Evolutionary conservation across 2,797 vertebrate genomes (phyloP).

Genomic region (Pipistrellus kuhlii): DNA sequence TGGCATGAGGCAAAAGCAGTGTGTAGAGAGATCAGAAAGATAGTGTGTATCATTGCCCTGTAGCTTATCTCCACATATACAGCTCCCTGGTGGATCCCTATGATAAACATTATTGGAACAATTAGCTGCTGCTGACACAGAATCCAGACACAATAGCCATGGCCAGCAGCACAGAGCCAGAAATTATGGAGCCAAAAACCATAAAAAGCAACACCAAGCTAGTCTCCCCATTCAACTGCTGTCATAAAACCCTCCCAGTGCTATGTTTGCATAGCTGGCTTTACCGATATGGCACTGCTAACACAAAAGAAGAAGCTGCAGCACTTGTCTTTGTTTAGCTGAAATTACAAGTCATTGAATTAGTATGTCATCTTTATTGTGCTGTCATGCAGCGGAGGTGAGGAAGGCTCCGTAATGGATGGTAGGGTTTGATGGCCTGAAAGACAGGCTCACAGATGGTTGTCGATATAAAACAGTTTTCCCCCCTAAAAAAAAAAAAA

Average conservation of each 20-base stretch:
- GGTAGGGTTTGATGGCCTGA: conserved; percentile 91
- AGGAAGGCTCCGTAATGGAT: conserved; percentile 90
- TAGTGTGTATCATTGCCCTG: conserved; percentile 90
- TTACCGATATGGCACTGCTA: conserved; percentile 89
- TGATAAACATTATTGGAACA: conserved; percentile 94
- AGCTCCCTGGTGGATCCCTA: conserved; percentile 92
- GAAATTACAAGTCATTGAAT: conserved; percentile 93
- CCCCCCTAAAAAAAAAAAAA: conserved; percentile 16
- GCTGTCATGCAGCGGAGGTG: conserved; percentile 90
- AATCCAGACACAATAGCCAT: conserved; percentile 90
- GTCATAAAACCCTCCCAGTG: conserved; percentile 90
- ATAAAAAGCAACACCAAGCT: conserved; percentile 90
- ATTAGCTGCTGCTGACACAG: conserved; percentile 91
- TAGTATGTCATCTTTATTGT: conserved; percentile 94
- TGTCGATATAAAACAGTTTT: conserved; percentile 88
- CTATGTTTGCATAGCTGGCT: conserved; percentile 92
- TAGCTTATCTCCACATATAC: conserved; percentile 92
- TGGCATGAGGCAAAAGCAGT: conserved; percentile 87
- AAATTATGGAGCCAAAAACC: conserved; percentile 89
- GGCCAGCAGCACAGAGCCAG: conserved; percentile 89
- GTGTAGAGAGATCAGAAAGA: conserved; percentile 90
- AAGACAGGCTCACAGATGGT: conserved; percentile 91
- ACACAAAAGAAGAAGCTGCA: conserved; percentile 90
- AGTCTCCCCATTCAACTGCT: conserved; percentile 89
- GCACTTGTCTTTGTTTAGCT: conserved; percentile 90